phyloP scores from a whole-genome alignment of 2,113 vertebrate genomes.

The Empidonax traillii region DNA sequence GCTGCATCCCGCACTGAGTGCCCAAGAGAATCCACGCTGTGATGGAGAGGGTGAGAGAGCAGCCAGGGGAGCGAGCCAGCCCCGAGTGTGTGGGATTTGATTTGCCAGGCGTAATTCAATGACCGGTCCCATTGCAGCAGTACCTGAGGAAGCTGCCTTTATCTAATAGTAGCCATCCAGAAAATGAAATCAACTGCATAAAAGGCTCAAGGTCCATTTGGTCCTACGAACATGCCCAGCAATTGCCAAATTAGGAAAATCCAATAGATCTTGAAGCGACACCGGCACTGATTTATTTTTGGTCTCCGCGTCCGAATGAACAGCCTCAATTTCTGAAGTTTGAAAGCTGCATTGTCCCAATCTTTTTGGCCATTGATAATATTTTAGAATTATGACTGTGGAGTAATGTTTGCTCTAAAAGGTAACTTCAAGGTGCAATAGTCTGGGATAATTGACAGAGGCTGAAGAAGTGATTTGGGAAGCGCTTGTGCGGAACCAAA shows the following conservation, averaged over 20 bases:
- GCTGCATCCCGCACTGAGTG: accelerated
- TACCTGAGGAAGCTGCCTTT: not conserved
- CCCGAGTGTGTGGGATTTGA: not conserved
- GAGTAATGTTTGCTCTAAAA: constrained; percentile 8
- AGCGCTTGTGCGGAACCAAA: not conserved
- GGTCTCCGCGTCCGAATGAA: not conserved
- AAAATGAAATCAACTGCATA: constrained; percentile 25
- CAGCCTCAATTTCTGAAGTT: not conserved
- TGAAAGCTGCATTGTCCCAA: not conserved
- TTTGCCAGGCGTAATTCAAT: not conserved
- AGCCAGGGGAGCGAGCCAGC: not conserved
- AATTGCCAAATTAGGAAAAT: constrained; percentile 14
- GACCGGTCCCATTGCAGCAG: not conserved
- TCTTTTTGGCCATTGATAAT: not conserved
- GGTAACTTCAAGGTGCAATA: constrained; percentile 3
- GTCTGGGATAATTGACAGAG: constrained; percentile 34
- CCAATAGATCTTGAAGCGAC: not conserved
- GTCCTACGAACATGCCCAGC: not conserved
- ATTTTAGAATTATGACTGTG: not conserved
- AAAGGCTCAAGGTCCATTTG: constrained; percentile 4
- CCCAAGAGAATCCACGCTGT: accelerated
- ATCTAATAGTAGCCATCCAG: constrained; percentile 26
- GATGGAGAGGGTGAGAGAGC: not conserved
- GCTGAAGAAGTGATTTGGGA: not conserved
- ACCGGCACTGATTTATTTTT: not conserved